phyloP scores from a whole-genome alignment of 2,888 invertebrate species.

The Stenotaenia linearis region DNA sequence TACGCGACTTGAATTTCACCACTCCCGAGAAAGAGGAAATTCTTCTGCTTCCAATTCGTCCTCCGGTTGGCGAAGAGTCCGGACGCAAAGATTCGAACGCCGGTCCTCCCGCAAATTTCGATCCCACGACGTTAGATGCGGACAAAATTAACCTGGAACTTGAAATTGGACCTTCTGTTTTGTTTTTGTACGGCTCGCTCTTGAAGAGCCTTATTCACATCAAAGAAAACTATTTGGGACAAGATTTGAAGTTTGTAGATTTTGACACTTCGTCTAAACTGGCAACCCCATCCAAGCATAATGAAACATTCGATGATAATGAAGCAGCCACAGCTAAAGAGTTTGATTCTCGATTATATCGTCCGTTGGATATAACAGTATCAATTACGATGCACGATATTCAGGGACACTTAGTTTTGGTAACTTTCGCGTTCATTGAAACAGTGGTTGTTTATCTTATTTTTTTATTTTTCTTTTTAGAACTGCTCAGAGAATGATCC shows the following conservation, averaged over 20 bases:
- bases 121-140: constrained; percentile 74
- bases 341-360: constrained; percentile 80
- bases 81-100: neutral
- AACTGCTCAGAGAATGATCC: constrained; percentile 86
- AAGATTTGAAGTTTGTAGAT: constrained; percentile 88
- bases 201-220: constrained; percentile 82
- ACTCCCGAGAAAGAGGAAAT: constrained; percentile 93
- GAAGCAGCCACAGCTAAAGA: constrained; percentile 37
- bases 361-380: constrained; percentile 85
- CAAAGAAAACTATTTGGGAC: constrained; percentile 95
- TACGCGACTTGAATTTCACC: constrained; percentile 77
- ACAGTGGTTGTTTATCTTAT: neutral
- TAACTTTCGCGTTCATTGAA: too few species aligned
- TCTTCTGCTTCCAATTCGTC: constrained; percentile 81
- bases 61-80: constrained; percentile 53
- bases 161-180: constrained; percentile 88
- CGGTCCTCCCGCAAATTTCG: constrained; percentile 55
- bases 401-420: constrained; percentile 85
- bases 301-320: constrained; percentile 33
- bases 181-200: constrained; percentile 86
- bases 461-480: constrained; percentile 51
- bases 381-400: constrained; percentile 92
- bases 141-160: constrained; percentile 88
- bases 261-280: constrained; percentile 53
- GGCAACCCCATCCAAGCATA: constrained; percentile 32